Evolutionary conservation across 1,140 invertebrate species (phyloP).

Genomic region (Trypoxylus dichotomus): DNA sequence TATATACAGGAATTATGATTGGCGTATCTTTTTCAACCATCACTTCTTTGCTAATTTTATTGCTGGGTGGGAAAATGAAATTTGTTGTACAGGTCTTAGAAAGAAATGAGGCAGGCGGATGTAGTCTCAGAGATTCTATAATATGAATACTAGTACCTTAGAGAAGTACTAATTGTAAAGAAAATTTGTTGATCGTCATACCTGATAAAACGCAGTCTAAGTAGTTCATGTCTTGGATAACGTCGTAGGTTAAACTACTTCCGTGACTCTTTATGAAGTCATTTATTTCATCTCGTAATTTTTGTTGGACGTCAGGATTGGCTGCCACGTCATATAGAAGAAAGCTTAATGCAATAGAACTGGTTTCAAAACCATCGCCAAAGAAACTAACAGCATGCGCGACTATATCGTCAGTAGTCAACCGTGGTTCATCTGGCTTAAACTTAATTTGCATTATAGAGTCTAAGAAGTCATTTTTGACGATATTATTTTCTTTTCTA

Average conservation of each 20-base stretch:
- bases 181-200: not conserved
- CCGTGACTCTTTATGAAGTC: constrained; percentile 21
- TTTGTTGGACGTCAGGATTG: constrained; percentile 58
- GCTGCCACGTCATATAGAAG: constrained; percentile 54
- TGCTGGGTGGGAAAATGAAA: constrained; percentile 39
- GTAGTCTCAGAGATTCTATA: constrained; percentile 42
- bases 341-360: constrained; percentile 60
- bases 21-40: constrained; percentile 42
- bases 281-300: constrained; percentile 56
- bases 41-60: not conserved
- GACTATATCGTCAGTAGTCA: constrained; percentile 44
- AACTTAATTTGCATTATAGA: not conserved
- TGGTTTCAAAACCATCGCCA: constrained; percentile 68
- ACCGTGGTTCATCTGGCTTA: not conserved
- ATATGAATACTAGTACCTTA: not conserved
- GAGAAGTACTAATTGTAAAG: too few relatives aligned
- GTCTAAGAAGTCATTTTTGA: constrained; percentile 29
- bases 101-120: constrained; percentile 45
- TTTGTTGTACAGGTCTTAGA: constrained; percentile 45
- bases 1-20: constrained; percentile 41
- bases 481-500: constrained; percentile 22
- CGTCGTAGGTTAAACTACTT: constrained; percentile 41
- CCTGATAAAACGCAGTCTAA: constrained; percentile 20
- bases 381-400: constrained; percentile 63
- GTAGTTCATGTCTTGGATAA: constrained; percentile 32